Evolutionary conservation across 2,888 invertebrate species (phyloP).

Genomic region (Clanis bilineata): DNA sequence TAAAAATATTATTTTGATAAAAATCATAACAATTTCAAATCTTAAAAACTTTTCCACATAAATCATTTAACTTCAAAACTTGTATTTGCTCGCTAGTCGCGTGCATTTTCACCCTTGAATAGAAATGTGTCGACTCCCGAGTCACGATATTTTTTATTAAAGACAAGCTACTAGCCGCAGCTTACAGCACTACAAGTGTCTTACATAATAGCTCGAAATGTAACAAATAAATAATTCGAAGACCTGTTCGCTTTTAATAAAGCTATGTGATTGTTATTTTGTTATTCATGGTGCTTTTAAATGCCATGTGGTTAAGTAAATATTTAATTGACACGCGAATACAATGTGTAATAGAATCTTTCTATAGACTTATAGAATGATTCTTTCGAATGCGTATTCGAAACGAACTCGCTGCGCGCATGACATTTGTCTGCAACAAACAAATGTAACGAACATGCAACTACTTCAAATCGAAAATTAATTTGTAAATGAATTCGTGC

Average conservation of each 20-base stretch:
- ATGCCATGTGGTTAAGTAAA: neutral
- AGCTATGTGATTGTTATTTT: neutral
- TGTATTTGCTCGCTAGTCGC: constrained; percentile 36
- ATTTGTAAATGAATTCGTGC: too few relatives aligned
- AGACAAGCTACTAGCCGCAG: constrained; percentile 13
- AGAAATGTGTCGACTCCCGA: constrained; percentile 39
- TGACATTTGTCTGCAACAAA: too few relatives aligned
- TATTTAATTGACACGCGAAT: neutral
- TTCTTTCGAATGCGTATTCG: too few relatives aligned
- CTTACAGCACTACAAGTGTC: neutral
- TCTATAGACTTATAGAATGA: too few relatives aligned
- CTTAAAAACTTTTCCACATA: constrained; percentile 21
- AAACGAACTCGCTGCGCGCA: too few relatives aligned
- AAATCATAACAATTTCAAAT: neutral
- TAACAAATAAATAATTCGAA: neutral
- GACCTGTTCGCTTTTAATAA: neutral
- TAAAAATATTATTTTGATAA: neutral
- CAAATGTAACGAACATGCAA: too few relatives aligned
- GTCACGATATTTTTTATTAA: constrained; percentile 35
- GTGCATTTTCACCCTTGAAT: constrained; percentile 25
- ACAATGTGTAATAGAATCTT: neutral
- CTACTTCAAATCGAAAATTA: too few relatives aligned
- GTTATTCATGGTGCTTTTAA: neutral
- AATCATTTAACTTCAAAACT: constrained; percentile 21
- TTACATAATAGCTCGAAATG: neutral